Evolutionary conservation across 2,113 vertebrate species (phyloP), one percentile per base, ranked within the genome.

Genomic region (Todiramphus chloris): DNA sequence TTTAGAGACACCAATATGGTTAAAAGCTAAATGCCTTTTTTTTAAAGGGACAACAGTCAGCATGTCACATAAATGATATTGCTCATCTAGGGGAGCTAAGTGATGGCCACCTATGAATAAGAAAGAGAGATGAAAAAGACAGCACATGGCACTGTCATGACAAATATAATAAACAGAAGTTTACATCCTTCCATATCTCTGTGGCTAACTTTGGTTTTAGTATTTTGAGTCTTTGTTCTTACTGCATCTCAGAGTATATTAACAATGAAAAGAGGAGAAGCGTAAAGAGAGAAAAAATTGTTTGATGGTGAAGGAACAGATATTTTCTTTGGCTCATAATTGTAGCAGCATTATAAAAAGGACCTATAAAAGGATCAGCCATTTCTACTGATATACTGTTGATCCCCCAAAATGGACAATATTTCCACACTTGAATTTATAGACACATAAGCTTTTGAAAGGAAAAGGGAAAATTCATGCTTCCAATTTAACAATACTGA

Each of bases 211-310:
- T 59, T 55, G 33, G 5, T 39, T 77, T 53, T 75, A 73, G 51
- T 93, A 82, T 55, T 94, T 85, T 83, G 77, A 91, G 72, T 82
- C 43, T 87, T 87, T 95, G 58, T 76, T 74, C 73, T 94, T 87
- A 30, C 33, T 51, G 31, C 10, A 63, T 62, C 5, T 43, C 60
- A 82, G 41, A 56, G 3, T 28, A 83, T 56, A 78, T 25, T 62
- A 64, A 64, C 74, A 81, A 37, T 35, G 39, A 48, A 68, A 55
- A 72, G 20, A 63, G 3, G 8, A 5, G 16, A 31, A 75, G 13
- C 89, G 76, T 68, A 72, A 89, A 90, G 30, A 75, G 30, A 43
- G 75, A 56, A 68, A 33, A 33, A 70, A 46, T 10, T 11, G 3
- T 4, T 19, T 87, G 37, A 24, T 16, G 41, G 10, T 86, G 63